Base-by-base conservation (phyloP, 1,140 invertebrate species). In the Watersipora subatra region DNA sequence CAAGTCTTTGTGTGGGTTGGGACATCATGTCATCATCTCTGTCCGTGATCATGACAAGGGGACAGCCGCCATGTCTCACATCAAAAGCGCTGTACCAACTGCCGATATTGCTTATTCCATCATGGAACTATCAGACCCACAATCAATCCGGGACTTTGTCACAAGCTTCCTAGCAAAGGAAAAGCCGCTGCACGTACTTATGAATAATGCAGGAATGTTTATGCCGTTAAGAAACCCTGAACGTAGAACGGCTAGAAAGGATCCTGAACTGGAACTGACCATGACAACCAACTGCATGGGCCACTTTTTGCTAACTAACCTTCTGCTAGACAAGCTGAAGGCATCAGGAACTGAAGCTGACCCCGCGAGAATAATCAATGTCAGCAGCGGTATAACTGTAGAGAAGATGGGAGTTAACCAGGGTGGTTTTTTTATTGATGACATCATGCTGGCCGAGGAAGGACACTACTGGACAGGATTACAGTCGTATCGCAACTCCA, bases 221-320 rank as follows among this genome's bases (percentile, higher is more conserved):
- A n/a, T n/a, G n/a, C n/a, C n/a, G n/a, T n/a, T n/a, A n/a, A n/a
- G n/a, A n/a, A n/a, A n/a, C n/a, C n/a, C n/a, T n/a, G n/a, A n/a
- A n/a, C n/a, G n/a, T n/a, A 17, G 73, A 0, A 61, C 27, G 27
- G 29, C 67, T 2, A 64, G 55, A 20, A 59, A 64, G n/a, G 68
- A 69, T 27, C 64, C 66, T 20, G n/a, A 66, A 62, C 63, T 62
- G 2, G 74, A 75, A 64, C 61, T 75, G 62, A 71, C 70, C 20
- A 72, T 75, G 68, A 73, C 72, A 61, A 73, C 71, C 1, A 76
- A 75, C 57, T 67, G 72, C 29, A 57, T 76, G 57, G 74, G 90
- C 0, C 89, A 89, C 55, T 92, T 91, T 73, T 79, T 92, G 2
- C 77, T 92, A 7, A 92, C 90, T 0, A 75, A 85, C 67, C 75